These are phyloP conservation scores for Dipodomys ordii DNA, from an alignment of 2,113 vertebrate genomes.

Conservation along the genomic window DNA sequence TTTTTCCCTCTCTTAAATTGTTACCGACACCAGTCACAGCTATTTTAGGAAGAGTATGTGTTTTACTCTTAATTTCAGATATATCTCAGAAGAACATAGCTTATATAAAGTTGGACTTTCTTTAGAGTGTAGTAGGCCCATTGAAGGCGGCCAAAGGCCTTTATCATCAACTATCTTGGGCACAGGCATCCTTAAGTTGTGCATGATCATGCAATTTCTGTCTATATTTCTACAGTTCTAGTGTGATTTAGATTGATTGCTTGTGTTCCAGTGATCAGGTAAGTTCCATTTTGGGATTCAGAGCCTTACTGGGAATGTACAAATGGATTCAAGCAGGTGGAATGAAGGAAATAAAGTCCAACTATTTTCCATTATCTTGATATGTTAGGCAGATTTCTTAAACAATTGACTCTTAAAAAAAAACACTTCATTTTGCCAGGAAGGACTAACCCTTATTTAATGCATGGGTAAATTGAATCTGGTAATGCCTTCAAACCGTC, in stretches of 20 bases:
- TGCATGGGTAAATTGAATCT: not conserved
- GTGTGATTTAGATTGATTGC: not conserved
- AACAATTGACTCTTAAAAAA: conserved; percentile 4
- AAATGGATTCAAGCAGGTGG: not conserved
- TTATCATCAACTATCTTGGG: conserved; percentile 2
- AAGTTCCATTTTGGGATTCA: conserved; percentile 28
- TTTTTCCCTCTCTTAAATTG: conserved; percentile 74
- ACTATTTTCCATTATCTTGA: not conserved
- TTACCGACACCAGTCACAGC: not conserved
- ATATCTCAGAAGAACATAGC: not conserved
- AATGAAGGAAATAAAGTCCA: not conserved
- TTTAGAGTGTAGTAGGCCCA: not conserved
- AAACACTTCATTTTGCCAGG: not conserved
- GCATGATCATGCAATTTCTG: too few species aligned
- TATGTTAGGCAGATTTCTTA: conserved; percentile 23
- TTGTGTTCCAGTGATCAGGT: not conserved
- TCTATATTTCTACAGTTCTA: not conserved
- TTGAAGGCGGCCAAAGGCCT: not conserved
- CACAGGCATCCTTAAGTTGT: too few species aligned
- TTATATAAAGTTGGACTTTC: not conserved
- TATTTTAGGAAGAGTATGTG: conserved; percentile 58
- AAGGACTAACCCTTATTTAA: conserved; percentile 3
- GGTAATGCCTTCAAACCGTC: not conserved
- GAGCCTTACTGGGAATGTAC: not conserved
- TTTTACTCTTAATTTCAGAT: conserved; percentile 44